phyloP scores from a whole-genome alignment of 2,888 invertebrate genomes.

The Lepidocyrtoides sp. region DNA sequence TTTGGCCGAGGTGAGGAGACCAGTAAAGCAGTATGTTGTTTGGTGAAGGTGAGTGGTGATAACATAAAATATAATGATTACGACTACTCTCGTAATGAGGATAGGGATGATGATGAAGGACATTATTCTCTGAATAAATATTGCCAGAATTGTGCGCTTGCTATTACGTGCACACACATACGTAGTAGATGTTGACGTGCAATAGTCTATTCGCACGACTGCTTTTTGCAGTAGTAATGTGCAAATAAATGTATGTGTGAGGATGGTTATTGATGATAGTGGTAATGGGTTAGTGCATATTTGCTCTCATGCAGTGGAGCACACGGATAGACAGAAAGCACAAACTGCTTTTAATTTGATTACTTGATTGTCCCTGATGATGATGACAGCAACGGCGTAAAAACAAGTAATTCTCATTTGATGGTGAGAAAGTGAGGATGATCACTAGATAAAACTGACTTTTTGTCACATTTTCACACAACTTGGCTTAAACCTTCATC shows the following conservation, averaged over 20 bases:
- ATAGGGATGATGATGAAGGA: not conserved
- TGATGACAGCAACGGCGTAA: not conserved
- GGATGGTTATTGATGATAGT: not conserved
- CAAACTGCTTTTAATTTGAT: conserved; percentile 49
- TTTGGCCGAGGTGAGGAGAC: not conserved
- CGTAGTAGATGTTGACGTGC: not conserved
- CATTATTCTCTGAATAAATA: conserved; percentile 7
- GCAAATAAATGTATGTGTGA: too few species aligned
- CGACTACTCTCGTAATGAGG: not conserved
- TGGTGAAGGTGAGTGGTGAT: conserved; percentile 4
- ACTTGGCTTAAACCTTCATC: not conserved
- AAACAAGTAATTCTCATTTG: conserved; percentile 6
- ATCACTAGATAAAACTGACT: not conserved
- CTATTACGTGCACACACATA: too few species aligned
- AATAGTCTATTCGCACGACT: not conserved
- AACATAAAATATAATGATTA: conserved; percentile 35
- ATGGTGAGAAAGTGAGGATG: too few species aligned
- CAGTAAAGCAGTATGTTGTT: not conserved
- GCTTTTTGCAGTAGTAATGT: not conserved
- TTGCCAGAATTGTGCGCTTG: not conserved
- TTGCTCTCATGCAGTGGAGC: not conserved
- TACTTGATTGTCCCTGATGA: conserved; percentile 38
- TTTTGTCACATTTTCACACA: not conserved
- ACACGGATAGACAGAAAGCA: too few species aligned
- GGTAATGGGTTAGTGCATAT: conserved; percentile 24